phyloP scores from a whole-genome alignment of 2,113 vertebrate genomes.

The Rhizomys pruinosus region DNA sequence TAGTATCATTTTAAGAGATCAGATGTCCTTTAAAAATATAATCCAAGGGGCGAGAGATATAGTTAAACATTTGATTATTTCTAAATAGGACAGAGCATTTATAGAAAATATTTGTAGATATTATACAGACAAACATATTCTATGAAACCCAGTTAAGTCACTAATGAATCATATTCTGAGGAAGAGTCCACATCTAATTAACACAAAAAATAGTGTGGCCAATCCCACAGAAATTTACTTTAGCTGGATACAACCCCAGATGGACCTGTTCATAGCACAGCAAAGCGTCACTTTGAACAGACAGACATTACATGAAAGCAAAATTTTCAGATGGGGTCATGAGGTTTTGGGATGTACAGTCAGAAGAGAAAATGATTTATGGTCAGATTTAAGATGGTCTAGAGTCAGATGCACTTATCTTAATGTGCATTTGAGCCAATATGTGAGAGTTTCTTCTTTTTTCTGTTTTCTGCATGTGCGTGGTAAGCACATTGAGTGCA shows the following conservation, averaged over 20 bases:
- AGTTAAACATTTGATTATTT: slow-evolving; percentile 30
- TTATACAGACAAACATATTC: slow-evolving; percentile 37
- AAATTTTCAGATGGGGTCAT: neutral
- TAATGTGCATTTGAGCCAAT: neutral
- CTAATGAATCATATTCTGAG: neutral
- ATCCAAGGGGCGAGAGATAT: neutral
- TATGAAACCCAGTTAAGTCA: neutral
- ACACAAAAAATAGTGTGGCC: slow-evolving; percentile 31
- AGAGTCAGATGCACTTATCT: neutral
- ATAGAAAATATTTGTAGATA: neutral
- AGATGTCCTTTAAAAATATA: neutral
- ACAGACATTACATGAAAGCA: neutral
- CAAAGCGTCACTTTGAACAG: neutral
- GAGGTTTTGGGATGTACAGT: neutral
- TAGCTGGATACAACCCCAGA: neutral
- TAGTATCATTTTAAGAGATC: slow-evolving; percentile 14
- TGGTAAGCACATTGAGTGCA: no score
- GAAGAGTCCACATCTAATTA: slow-evolving; percentile 11
- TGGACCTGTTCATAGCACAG: neutral
- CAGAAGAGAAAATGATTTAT: slow-evolving; percentile 3
- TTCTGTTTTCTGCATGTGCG: no score
- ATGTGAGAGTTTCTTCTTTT: no score
- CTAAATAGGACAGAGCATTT: neutral
- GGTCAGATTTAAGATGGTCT: neutral
- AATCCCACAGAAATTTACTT: neutral